phyloP scores from a whole-genome alignment of 2,888 invertebrate genomes.

The Scaeva pyrastri region DNA sequence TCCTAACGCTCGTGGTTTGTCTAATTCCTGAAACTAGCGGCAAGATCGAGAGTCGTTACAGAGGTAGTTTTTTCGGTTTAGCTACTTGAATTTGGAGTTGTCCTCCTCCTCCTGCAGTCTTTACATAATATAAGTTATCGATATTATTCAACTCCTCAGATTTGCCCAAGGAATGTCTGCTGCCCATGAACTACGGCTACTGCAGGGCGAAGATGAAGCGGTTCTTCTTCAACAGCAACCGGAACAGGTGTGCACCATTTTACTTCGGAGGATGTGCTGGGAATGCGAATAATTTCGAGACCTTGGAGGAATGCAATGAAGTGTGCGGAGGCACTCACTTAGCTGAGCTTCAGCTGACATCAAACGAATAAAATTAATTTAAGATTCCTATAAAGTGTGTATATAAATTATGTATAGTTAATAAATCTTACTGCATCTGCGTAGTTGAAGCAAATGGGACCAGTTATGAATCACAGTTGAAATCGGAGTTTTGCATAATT shows the following conservation, averaged over 20 bases:
- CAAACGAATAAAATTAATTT: conserved; percentile 16
- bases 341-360: conserved; percentile 8
- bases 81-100: too few relatives aligned
- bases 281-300: conserved; percentile 90
- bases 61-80: conserved; percentile 31
- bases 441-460: conserved; percentile 31
- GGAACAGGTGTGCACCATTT: conserved; percentile 87
- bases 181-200: conserved; percentile 88
- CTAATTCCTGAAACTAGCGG: conserved; percentile 39
- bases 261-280: conserved; percentile 90
- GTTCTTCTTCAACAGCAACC: conserved; percentile 88
- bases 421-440: conserved; percentile 51
- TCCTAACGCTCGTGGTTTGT: conserved; percentile 31
- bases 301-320: conserved; percentile 86
- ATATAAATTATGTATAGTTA: conserved; percentile 22
- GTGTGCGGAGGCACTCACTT: conserved; percentile 68
- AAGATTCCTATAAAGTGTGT: conserved; percentile 34
- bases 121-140: neutral
- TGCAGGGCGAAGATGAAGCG: conserved; percentile 90
- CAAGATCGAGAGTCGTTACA: conserved; percentile 53
- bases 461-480: conserved; percentile 31
- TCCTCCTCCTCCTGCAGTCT: neutral
- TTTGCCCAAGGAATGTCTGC: conserved; percentile 86
- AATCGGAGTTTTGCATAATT: conserved; percentile 33
- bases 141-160: conserved; percentile 69